Evolutionary conservation across 1,140 invertebrate genomes (phyloP).

Genomic region (Drosophila murphyi): DNA sequence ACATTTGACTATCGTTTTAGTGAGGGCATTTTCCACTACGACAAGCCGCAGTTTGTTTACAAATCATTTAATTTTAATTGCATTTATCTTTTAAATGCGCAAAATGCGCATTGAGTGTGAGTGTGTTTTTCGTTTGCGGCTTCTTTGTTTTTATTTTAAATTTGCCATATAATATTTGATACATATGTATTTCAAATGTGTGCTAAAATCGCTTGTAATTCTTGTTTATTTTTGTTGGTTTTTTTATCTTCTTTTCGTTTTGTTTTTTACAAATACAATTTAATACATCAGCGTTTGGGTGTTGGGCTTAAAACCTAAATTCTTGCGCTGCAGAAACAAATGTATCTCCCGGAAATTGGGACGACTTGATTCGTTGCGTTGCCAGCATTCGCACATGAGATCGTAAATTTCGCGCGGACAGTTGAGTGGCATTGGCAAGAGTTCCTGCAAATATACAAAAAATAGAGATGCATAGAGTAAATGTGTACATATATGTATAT

Average conservation of each 20-base stretch:
- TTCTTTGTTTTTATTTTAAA: conserved; percentile 11
- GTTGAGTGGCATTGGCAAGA: conserved; percentile 91
- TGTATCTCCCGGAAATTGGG: conserved; percentile 96
- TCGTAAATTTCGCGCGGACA: conserved; percentile 96
- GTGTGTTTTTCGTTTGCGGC: background rate
- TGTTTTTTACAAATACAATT: conserved; percentile 24
- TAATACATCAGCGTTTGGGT: conserved; percentile 68
- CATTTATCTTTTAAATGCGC: conserved; percentile 45
- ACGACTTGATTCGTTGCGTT: conserved; percentile 92
- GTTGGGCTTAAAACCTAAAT: conserved; percentile 91
- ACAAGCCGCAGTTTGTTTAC: conserved; percentile 32
- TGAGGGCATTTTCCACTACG: conserved; percentile 20
- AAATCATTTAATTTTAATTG: conserved; percentile 45
- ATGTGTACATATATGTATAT: background rate
- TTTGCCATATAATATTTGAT: conserved; percentile 36
- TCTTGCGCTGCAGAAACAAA: conserved; percentile 95
- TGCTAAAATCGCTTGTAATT: conserved; percentile 57
- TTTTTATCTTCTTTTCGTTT: background rate
- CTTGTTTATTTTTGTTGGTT: conserved; percentile 4
- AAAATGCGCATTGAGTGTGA: conserved; percentile 48
- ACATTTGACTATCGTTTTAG: conserved; percentile 3
- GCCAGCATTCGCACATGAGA: conserved; percentile 97
- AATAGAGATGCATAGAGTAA: background rate
- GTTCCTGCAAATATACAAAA: conserved; percentile 85
- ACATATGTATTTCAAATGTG: conserved; percentile 36